phyloP scores from a whole-genome alignment of 2,888 invertebrate species.

The Megalurothrips usitatus region DNA sequence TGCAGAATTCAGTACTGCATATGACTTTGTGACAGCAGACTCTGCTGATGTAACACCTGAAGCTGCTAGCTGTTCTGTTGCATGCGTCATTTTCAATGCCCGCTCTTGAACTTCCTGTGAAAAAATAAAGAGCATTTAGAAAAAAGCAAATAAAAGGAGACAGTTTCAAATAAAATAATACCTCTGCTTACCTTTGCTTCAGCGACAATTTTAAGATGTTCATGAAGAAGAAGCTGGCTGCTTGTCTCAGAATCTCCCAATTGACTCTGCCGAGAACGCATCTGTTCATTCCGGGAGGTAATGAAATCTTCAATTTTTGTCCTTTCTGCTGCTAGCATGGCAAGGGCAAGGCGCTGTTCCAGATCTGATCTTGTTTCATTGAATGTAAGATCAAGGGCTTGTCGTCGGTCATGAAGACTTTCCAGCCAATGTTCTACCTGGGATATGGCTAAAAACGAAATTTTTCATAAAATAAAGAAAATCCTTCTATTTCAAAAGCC shows the following conservation, averaged over 20 bases:
- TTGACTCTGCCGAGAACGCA: conserved; percentile 54
- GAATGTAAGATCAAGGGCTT: conserved; percentile 64
- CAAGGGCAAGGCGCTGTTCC: conserved; percentile 72
- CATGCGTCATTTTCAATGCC: conserved; percentile 69
- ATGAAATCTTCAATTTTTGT: conserved; percentile 59
- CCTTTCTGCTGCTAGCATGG: conserved; percentile 67
- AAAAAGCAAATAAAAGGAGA: conserved; percentile 27
- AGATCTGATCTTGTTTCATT: conserved; percentile 66
- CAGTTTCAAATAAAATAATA: background rate
- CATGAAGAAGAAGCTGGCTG: conserved; percentile 62
- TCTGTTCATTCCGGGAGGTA: conserved; percentile 52
- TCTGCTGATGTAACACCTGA: conserved; percentile 67
- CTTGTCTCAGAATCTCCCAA: conserved; percentile 69
- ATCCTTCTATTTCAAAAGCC: conserved; percentile 1
- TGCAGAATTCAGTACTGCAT: conserved; percentile 59
- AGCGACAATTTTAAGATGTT: conserved; percentile 62
- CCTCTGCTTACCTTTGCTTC: conserved; percentile 58
- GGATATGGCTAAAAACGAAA: conserved; percentile 53
- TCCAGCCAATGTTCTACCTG: conserved; percentile 73
- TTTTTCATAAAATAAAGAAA: background rate
- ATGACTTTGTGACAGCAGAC: conserved; percentile 62
- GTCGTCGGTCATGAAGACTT: conserved; percentile 67
- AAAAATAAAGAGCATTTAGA: background rate
- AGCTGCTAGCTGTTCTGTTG: conserved; percentile 68
- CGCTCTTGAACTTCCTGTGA: conserved; percentile 63